Evolutionary conservation across 2,113 vertebrate species (phyloP).

Genomic region (Sinocyclocheilus anophthalmus): DNA sequence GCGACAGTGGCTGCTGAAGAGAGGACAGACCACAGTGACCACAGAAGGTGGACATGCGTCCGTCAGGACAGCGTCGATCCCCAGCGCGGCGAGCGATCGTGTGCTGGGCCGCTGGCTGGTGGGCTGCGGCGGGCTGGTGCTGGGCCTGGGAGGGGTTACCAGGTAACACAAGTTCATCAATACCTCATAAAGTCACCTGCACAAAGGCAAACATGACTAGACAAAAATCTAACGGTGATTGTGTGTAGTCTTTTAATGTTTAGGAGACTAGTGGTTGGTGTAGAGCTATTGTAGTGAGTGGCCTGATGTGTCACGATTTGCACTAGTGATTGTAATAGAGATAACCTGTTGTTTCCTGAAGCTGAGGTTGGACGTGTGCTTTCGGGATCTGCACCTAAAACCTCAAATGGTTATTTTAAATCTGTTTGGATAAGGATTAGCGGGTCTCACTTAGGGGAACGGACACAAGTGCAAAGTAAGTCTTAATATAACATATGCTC

Average conservation of each 20-base stretch:
- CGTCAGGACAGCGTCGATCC: slow-evolving; percentile 61
- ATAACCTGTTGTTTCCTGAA: no score
- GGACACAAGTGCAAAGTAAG: no score
- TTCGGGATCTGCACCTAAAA: no score
- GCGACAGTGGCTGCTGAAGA: slow-evolving; percentile 68
- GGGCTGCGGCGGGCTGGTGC: slow-evolving; percentile 90
- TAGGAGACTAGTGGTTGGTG: background rate
- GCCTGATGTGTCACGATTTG: no score
- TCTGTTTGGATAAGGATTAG: no score
- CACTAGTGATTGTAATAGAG: no score
- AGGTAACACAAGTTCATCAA: slow-evolving; percentile 74
- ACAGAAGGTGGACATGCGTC: slow-evolving; percentile 53
- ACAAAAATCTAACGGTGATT: background rate
- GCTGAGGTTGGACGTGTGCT: no score
- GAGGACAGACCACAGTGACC: slow-evolving; percentile 64
- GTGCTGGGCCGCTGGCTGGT: slow-evolving; percentile 89
- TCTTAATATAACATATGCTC: no score
- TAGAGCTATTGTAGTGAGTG: no score
- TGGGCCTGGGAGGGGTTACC: slow-evolving; percentile 92
- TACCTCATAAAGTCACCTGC: background rate
- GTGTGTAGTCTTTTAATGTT: background rate
- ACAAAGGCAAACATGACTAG: background rate
- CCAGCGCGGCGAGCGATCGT: slow-evolving; percentile 75
- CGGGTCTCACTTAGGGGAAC: no score
- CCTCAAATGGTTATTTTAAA: no score